A percentile compares a stretch with the other conserved stretches of the same genome.
Conservation (phyloP, 2,888 invertebrate genomes). For the Pyrrhia umbra region DNA sequence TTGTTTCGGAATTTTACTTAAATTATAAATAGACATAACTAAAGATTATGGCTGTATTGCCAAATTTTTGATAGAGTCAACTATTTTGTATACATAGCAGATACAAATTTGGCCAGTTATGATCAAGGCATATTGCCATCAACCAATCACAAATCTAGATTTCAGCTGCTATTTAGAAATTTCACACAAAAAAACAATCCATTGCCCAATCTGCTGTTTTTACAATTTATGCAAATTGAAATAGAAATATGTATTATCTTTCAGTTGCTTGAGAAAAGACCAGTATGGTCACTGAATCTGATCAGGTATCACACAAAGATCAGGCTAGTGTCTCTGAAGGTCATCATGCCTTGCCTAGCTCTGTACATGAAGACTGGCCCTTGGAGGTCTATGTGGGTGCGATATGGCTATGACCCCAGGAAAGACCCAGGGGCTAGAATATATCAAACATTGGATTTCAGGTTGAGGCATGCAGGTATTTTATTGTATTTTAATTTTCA, state of each 20-base stretch:
- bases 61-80: neutral
- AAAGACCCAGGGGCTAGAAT: conserved; percentile 94
- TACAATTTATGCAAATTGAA: neutral
- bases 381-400: conserved; percentile 97
- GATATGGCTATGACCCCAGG: conserved; percentile 97
- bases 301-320: conserved; percentile 92
- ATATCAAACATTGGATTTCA: conserved; percentile 97
- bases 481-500: conserved; percentile 3
- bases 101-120: no score
- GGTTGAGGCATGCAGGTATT: conserved; percentile 91
- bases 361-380: conserved; percentile 97
- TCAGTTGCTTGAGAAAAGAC: conserved; percentile 95
- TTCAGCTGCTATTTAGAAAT: neutral
- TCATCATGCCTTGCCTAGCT: conserved; percentile 95
- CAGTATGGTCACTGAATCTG: conserved; percentile 96
- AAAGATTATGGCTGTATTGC: no score
- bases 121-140: no score
- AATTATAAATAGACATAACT: no score
- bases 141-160: neutral
- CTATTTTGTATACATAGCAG: no score
- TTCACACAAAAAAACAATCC: no score
- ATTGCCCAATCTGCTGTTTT: no score
- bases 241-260: conserved; percentile 55
- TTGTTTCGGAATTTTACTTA: neutral
- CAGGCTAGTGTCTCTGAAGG: conserved; percentile 91